phyloP scores from a whole-genome alignment of 2,797 vertebrate species.

The Nannoperca obscura region DNA sequence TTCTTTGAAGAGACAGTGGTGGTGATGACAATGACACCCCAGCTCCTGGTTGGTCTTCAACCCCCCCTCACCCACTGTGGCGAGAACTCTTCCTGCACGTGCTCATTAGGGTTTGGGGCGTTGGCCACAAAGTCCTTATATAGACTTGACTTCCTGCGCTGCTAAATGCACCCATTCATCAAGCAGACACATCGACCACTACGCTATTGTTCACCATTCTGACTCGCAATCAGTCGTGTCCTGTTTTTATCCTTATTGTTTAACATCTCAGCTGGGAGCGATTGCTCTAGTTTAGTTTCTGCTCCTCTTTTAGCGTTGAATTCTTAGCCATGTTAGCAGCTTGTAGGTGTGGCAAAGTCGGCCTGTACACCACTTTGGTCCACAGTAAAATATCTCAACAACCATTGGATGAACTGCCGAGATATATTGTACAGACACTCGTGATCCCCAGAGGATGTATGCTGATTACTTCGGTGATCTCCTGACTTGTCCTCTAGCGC shows the following conservation, averaged over 20 bases:
- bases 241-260: constrained; percentile 49
- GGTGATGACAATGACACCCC: constrained; percentile 20
- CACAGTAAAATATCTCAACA: not conserved
- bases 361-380: not conserved
- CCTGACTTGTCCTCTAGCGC: too few species aligned
- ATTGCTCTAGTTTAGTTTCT: not conserved
- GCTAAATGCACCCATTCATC: constrained; percentile 69
- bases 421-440: too few species aligned
- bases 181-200: constrained; percentile 47
- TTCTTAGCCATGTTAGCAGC: not conserved
- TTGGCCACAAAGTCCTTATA: constrained; percentile 64
- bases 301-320: constrained; percentile 9
- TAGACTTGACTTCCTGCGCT: constrained; percentile 67
- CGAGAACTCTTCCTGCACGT: constrained; percentile 43
- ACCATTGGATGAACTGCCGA: not conserved
- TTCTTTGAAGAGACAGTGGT: constrained; percentile 32
- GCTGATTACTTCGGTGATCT: not conserved
- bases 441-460: not conserved
- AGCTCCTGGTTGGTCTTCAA: constrained; percentile 45
- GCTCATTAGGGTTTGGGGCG: constrained; percentile 74
- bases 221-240: constrained; percentile 44
- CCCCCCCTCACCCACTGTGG: constrained; percentile 34
- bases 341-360: not conserved
- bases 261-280: constrained; percentile 12
- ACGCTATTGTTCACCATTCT: constrained; percentile 61